These are phyloP conservation scores for Lucinisca nassula DNA, from an alignment of 2,888 invertebrate species.

Conservation along the genomic window DNA sequence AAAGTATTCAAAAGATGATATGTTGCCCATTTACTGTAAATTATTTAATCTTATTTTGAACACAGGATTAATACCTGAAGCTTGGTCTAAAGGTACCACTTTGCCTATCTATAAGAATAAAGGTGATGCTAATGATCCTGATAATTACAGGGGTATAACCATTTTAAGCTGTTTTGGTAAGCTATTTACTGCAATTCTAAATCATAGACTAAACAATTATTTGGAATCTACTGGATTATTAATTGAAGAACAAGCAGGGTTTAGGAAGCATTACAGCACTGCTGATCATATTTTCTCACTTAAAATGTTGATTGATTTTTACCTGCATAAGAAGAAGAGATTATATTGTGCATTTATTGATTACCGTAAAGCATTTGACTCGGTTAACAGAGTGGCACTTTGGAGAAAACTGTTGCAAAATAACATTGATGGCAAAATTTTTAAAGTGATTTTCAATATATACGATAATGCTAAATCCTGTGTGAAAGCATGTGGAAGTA, in stretches of 20 bases:
- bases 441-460: background rate
- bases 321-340: background rate
- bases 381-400: background rate
- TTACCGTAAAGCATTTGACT: background rate
- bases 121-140: background rate
- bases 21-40: background rate
- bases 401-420: background rate
- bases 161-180: background rate
- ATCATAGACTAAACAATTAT: background rate
- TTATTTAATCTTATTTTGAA: constrained; percentile 6
- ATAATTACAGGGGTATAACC: background rate
- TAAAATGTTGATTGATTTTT: background rate
- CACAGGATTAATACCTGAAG: background rate
- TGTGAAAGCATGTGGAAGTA: background rate
- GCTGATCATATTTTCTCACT: background rate
- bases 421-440: background rate
- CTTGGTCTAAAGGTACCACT: background rate
- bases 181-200: background rate
- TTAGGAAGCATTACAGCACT: background rate
- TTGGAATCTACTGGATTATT: too few species aligned
- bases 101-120: background rate
- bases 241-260: background rate
- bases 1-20: background rate
- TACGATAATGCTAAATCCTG: background rate
- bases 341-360: background rate